Evolutionary conservation across 2,797 vertebrate genomes (phyloP).

Genomic region (Neoniphon sammara): DNA sequence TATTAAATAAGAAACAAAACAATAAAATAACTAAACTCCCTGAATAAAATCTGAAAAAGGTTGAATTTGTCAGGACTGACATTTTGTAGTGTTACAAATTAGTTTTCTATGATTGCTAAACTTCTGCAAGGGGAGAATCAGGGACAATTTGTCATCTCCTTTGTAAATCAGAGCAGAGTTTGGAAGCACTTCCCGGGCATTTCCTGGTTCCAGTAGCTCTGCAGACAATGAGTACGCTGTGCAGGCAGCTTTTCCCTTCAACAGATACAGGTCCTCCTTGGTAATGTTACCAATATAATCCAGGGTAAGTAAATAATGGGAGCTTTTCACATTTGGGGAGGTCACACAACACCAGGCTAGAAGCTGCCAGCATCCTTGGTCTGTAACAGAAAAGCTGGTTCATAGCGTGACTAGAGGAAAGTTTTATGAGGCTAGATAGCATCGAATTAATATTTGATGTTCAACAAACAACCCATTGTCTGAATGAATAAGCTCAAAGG

Average conservation of each 20-base stretch:
- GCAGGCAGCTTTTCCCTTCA: background rate
- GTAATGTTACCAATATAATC: background rate
- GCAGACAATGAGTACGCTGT: background rate
- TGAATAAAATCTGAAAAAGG: no score
- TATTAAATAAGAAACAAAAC: no score
- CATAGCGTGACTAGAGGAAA: conserved; percentile 9
- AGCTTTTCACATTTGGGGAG: conserved; percentile 3
- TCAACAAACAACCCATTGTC: conserved; percentile 22
- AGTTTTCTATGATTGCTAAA: no score
- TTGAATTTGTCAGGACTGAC: no score
- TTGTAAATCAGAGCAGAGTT: conserved; percentile 10
- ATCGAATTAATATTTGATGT: conserved; percentile 21
- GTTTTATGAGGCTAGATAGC: conserved; percentile 10
- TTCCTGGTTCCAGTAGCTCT: background rate
- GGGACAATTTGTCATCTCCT: background rate
- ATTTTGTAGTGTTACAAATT: no score
- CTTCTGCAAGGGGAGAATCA: background rate
- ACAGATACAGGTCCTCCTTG: conserved; percentile 1
- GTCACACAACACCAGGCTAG: conserved; percentile 5
- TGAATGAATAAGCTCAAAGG: conserved; percentile 35
- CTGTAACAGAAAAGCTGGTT: conserved; percentile 13
- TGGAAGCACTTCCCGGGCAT: background rate
- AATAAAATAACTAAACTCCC: no score
- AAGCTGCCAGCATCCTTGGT: conserved; percentile 2
- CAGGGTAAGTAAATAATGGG: conserved; percentile 39